These are phyloP conservation scores for Dryomyza anilis DNA, from an alignment of 2,888 invertebrate species.

Conservation along the genomic window DNA sequence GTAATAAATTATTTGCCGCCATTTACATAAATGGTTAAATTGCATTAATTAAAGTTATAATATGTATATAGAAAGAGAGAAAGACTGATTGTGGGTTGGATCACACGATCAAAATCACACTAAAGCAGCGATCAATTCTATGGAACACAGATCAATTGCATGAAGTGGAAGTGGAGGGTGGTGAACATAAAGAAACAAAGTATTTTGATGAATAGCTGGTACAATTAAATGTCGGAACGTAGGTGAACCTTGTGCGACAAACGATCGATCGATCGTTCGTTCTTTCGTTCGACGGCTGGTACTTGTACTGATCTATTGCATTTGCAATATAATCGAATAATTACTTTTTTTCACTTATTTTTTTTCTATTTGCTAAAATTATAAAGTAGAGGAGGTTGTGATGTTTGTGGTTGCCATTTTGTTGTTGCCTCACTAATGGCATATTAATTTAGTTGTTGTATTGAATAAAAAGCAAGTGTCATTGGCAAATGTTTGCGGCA, in stretches of 20 bases:
- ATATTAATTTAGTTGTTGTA: conserved; percentile 12
- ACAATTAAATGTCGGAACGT: not conserved
- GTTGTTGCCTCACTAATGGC: not conserved
- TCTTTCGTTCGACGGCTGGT: not conserved
- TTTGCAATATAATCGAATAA: conserved; percentile 6
- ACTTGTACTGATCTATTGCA: conserved; percentile 2
- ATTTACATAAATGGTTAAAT: conserved; percentile 56
- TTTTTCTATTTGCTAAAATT: not conserved
- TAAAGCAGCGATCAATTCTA: not conserved
- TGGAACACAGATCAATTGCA: not conserved
- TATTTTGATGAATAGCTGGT: not conserved
- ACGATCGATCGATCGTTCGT: conserved; percentile 6
- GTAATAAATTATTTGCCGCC: conserved; percentile 58
- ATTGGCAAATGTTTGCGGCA: no score
- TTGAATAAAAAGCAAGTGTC: no score
- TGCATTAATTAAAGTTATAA: conserved; percentile 56
- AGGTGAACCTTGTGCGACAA: not conserved
- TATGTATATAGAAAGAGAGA: no score
- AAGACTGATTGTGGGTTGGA: conserved; percentile 38
- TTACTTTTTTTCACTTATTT: not conserved
- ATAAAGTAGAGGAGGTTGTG: not conserved
- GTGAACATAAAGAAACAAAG: not conserved
- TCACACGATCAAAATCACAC: conserved; percentile 21
- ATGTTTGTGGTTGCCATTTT: not conserved
- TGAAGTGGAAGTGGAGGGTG: not conserved